Base-by-base conservation (phyloP, 2,888 invertebrate genomes). In the Netelia melanura region DNA sequence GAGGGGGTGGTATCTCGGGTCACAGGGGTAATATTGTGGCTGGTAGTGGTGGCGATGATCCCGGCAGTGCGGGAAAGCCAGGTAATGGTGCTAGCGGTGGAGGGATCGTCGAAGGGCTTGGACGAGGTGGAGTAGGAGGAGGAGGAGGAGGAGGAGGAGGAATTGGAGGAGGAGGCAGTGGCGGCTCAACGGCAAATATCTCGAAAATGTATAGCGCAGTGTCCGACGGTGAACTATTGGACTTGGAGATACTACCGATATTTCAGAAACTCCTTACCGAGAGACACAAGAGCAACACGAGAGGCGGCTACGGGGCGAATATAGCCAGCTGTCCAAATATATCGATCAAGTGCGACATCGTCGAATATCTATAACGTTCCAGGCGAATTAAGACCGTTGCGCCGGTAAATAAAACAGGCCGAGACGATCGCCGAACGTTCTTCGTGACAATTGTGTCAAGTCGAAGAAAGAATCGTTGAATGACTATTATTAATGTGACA, bases 311-410 rank as follows among this genome's bases (percentile, higher is more conserved):
- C 92, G 95, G 96, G 52, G 96, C 96, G 44, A 97, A 96, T 88
- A 97, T 98, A 79, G 96, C 98, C 89, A 98, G 98, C 91, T 98
- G 98, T 94, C 98, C 98, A 43, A 98, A 98, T 95, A 98, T 98
- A 94, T 98, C 98, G 86, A 98, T 98, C 90, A 98, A 98, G 94
- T 98, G 98, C 95, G 98, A 98, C 95, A 98, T 98, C 91, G 98
- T 98, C 90, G 98, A 98, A 93, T 98, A 98, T 94, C 96, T 98
- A 94, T 98, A 97, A 95, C 87, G 85, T 81, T 78, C 74, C 61
- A 58, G 61, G 21, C 62, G 6, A 48, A 43, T 52, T 38, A 38
- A 38, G 38, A 5, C 38, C 38, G 6, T 8, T 38, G 8, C 25
- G 11, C 14, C 1, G 23, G 3, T 21, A 56, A 30, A 11, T 21